A percentile compares a stretch with the other conserved stretches of the same genome.
phyloP scores from a whole-genome alignment of 2,113 vertebrate genomes.

The Haplotaxodon microlepis region DNA sequence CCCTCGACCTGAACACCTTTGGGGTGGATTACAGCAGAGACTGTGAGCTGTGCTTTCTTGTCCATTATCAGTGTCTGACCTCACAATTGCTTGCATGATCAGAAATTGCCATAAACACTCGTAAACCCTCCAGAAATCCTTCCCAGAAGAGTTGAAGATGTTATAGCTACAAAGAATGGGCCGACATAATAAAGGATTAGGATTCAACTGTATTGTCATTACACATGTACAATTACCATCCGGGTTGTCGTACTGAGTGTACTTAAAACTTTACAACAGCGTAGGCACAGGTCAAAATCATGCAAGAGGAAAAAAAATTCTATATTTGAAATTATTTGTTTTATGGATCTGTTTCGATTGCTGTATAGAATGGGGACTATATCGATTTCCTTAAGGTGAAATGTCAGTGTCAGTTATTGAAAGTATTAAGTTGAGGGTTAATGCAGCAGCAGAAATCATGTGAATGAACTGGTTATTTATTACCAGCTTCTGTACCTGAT shows the following conservation, averaged over 20 bases:
- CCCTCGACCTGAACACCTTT: background rate
- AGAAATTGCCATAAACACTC: background rate
- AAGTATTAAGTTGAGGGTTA: background rate
- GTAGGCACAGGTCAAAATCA: background rate
- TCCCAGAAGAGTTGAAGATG: background rate
- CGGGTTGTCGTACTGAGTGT: fast-evolving
- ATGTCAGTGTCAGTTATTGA: background rate
- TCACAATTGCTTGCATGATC: background rate
- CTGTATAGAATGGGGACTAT: background rate
- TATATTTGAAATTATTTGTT: background rate
- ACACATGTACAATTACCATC: background rate
- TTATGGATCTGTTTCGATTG: background rate
- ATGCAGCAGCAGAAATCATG: background rate
- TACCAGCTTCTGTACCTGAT: background rate
- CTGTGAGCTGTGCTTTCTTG: background rate
- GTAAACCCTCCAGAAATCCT: background rate
- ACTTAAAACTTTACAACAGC: background rate
- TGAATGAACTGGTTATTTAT: background rate
- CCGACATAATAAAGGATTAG: background rate
- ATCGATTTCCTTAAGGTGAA: background rate
- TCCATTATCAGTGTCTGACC: background rate
- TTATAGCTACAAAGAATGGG: background rate
- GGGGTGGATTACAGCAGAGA: background rate
- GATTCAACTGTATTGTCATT: background rate
- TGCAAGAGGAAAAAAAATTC: background rate